Percentiles rank a stretch among this genome's conserved stretches.
phyloP scores from a whole-genome alignment of 1,140 invertebrate species.

The Heliconius himera region DNA sequence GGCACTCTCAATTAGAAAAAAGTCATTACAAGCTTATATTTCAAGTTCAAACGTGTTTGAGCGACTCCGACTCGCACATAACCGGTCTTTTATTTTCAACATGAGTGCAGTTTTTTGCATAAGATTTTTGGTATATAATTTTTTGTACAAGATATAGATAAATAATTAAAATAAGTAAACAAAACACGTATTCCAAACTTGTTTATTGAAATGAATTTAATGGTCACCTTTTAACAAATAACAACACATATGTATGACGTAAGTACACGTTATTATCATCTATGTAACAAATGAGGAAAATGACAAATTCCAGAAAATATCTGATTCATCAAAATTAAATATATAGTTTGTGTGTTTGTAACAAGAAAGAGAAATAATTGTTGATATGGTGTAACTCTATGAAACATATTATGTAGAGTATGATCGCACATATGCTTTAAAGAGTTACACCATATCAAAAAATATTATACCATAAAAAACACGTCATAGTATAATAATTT shows the following conservation, averaged over 20 bases:
- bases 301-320: constrained; percentile 19
- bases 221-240: neutral
- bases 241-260: neutral
- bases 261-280: neutral
- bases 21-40: too few species aligned
- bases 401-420: too few species aligned
- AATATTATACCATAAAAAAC: too few species aligned
- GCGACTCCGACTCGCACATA: too few species aligned
- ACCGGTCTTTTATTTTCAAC: neutral
- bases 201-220: neutral
- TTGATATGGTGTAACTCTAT: neutral
- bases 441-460: too few species aligned
- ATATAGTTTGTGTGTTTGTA: constrained; percentile 16
- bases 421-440: too few species aligned
- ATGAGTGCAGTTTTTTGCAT: neutral
- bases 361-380: neutral
- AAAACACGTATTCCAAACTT: neutral
- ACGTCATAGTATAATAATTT: too few species aligned
- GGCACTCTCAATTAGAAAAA: too few species aligned
- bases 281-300: constrained; percentile 25
- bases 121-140: neutral
- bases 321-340: neutral
- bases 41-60: too few species aligned
- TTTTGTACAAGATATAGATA: neutral
- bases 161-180: neutral